phyloP scores from a whole-genome alignment of 2,888 invertebrate genomes.

The Lampropteryx suffumata region DNA sequence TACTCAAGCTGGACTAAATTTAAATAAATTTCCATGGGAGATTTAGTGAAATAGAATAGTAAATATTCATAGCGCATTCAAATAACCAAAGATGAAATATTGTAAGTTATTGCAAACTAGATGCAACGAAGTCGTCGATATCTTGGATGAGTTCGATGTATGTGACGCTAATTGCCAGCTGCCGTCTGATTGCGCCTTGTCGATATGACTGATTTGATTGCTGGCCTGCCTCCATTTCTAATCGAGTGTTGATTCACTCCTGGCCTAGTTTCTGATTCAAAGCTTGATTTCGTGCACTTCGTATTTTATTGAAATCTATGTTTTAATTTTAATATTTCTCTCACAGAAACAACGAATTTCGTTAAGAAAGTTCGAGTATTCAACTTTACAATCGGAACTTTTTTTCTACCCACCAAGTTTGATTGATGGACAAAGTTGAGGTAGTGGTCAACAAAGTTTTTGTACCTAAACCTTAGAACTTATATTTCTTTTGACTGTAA shows the following conservation, averaged over 20 bases:
- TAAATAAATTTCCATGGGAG: constrained; percentile 36
- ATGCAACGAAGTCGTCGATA: constrained; percentile 3
- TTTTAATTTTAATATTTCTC: not conserved
- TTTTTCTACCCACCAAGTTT: constrained; percentile 30
- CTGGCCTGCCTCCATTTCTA: constrained; percentile 37
- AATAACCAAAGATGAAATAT: constrained; percentile 12
- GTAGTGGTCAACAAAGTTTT: constrained; percentile 28
- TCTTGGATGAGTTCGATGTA: constrained; percentile 32
- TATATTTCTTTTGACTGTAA: too few species aligned
- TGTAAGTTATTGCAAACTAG: constrained; percentile 4
- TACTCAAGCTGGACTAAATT: constrained; percentile 37
- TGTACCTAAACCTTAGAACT: constrained; percentile 5
- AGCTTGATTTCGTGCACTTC: constrained; percentile 21
- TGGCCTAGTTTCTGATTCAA: constrained; percentile 26
- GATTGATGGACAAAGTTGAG: constrained; percentile 40
- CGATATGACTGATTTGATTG: constrained; percentile 59
- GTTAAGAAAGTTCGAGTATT: constrained; percentile 22
- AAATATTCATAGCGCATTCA: constrained; percentile 27
- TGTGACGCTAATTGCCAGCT: constrained; percentile 49
- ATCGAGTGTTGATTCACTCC: constrained; percentile 36
- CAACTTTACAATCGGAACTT: constrained; percentile 32
- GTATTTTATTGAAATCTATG: not conserved
- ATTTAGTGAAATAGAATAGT: constrained; percentile 31
- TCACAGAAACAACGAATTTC: constrained; percentile 11
- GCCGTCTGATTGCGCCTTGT: constrained; percentile 60